A percentile compares a stretch with the other conserved stretches of the same genome.
These are phyloP conservation scores for Chydorus sphaericus DNA, from an alignment of 2,888 invertebrate species.

Conservation along the genomic window DNA sequence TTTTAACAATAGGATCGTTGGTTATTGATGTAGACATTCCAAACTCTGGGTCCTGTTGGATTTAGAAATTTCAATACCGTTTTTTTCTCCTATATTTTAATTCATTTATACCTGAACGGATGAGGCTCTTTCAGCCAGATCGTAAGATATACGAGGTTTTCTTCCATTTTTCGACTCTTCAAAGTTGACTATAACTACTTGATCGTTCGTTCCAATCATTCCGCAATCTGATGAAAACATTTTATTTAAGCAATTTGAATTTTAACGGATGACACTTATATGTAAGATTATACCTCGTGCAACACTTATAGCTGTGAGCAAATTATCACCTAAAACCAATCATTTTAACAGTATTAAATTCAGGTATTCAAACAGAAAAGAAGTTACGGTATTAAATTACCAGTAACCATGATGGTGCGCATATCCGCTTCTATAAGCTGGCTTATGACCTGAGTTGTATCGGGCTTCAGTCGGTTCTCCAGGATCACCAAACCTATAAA, in stretches of 20 bases:
- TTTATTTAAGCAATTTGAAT: not conserved
- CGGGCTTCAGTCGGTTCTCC: slow-evolving; percentile 85
- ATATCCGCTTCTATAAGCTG: slow-evolving; percentile 71
- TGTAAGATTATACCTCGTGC: slow-evolving; percentile 44
- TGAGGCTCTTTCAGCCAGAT: not conserved
- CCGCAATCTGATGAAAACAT: slow-evolving; percentile 48
- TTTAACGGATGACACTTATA: not conserved
- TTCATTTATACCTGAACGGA: slow-evolving; percentile 3
- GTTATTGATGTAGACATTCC: not conserved
- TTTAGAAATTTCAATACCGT: no score
- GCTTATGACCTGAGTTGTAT: slow-evolving; percentile 65
- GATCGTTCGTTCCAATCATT: slow-evolving; percentile 46
- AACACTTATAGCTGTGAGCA: slow-evolving; percentile 83
- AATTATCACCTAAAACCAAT: slow-evolving; percentile 36
- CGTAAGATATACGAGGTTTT: not conserved
- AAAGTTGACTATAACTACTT: slow-evolving; percentile 5
- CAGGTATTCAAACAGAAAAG: not conserved
- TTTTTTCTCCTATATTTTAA: no score
- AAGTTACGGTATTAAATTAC: slow-evolving; percentile 28
- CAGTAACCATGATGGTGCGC: slow-evolving; percentile 93
- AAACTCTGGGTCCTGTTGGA: no score
- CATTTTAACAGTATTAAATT: not conserved
- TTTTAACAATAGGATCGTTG: not conserved
- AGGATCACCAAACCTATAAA: slow-evolving; percentile 56
- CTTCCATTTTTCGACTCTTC: not conserved